Base-by-base conservation (phyloP, 2,888 invertebrate species). In the Drosophila nigricruria region DNA sequence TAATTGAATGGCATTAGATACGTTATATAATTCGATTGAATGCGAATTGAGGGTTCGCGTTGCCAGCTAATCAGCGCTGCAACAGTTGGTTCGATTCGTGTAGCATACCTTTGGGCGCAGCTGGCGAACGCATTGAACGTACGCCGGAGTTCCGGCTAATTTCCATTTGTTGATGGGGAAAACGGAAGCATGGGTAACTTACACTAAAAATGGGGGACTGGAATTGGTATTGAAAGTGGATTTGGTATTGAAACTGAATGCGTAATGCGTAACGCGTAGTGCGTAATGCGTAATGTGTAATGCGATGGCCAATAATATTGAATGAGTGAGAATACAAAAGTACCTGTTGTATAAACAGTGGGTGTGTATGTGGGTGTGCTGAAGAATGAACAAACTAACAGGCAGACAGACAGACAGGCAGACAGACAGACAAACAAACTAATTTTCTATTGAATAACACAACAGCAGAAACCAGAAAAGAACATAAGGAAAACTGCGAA, bases 361-460 rank as follows among this genome's bases (percentile, higher is more conserved):
- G 30, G 32, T 43, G 50, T 42, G 9, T 23, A 27, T 43, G 47
- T 36, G 40, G 18, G 49, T 50, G 57, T 47, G 53, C 45, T 12
- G 3, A 42, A 53, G 43, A 16, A 40, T 59, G 34, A 42, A 27
- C 43, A 27, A 12, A 14, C 27, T 47, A 45, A 12, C 50, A 30
- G 8, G n/a, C 73, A 56, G 38, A 86, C 86, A 81, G 82, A 71
- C 72, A n/a, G n/a, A 3, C 38, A 3, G 32, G 25, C 25, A 40
- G 34, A 8, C 40, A 42, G 30, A 14, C 73, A 57, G 49, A 83
- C 87, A 86, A 83, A 72, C 77, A 83, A 83, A 79, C 82, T 86
- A 81, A 83, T 83, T 87, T 86, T 83, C 75, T 71, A 83, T 86
- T 79, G 73, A 77, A 72, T 69, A 65, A 65, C 72, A 79, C 67